phyloP scores from a whole-genome alignment of 2,888 invertebrate species.

The Andrena dorsata region DNA sequence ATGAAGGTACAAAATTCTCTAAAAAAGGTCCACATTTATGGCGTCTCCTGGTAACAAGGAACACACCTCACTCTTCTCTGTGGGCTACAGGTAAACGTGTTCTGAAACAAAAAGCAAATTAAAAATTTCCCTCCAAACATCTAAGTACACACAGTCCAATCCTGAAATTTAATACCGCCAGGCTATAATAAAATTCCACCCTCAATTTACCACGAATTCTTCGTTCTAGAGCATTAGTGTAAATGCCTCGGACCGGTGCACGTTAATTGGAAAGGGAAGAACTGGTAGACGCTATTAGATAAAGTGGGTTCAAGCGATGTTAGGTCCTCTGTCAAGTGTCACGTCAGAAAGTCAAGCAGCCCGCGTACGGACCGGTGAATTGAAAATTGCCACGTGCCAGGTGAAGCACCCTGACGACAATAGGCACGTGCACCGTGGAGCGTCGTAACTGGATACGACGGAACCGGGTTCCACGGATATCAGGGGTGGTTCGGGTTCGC shows the following conservation, averaged over 20 bases:
- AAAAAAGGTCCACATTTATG: background rate
- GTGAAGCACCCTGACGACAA: conserved; percentile 77
- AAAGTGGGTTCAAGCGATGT: conserved; percentile 35
- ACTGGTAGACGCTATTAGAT: conserved; percentile 4
- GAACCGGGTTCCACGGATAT: conserved; percentile 60
- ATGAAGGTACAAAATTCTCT: too few species aligned
- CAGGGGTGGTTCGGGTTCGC: conserved; percentile 61
- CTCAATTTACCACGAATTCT: background rate
- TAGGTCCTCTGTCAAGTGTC: conserved; percentile 44
- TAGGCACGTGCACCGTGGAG: conserved; percentile 76
- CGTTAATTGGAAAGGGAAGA: conserved; percentile 27
- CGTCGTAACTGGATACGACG: conserved; percentile 68
- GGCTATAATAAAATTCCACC: background rate
- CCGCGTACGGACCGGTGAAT: conserved; percentile 59
- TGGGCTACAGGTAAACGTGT: conserved; percentile 56
- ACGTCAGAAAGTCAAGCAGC: conserved; percentile 79
- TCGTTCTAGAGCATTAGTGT: background rate
- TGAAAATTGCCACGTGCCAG: conserved; percentile 83
- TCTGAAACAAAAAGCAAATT: conserved; percentile 56
- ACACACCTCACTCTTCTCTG: conserved; percentile 56
- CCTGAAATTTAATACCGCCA: background rate
- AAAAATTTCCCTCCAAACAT: background rate
- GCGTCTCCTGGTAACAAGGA: conserved; percentile 62
- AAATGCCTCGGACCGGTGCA: background rate
- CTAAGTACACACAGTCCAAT: background rate